Conservation (phyloP, 1,140 invertebrate species). For the Atopsyche davidsoni region DNA sequence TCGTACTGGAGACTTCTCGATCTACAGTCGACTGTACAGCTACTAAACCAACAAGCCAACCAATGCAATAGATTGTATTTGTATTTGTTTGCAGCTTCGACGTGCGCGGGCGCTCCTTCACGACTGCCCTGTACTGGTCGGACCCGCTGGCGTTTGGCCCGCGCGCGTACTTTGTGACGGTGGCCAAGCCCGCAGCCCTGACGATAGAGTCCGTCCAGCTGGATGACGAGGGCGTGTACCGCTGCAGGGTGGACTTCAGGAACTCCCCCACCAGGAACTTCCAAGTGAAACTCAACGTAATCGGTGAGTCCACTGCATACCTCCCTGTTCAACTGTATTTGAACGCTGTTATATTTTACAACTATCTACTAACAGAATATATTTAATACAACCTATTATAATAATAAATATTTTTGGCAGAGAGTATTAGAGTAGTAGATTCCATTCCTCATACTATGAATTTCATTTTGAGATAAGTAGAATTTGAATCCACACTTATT, state of each 20-base stretch:
- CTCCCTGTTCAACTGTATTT: neutral
- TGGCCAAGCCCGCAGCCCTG: conserved; percentile 68
- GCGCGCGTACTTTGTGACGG: conserved; percentile 71
- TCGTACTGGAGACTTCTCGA: too few relatives aligned
- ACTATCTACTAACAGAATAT: too few relatives aligned
- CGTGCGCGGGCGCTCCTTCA: conserved; percentile 68
- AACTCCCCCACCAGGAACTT: conserved; percentile 86
- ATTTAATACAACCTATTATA: too few relatives aligned
- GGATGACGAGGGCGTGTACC: conserved; percentile 77
- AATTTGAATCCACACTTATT: too few relatives aligned
- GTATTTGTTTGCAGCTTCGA: conserved; percentile 63
- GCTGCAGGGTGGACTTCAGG: conserved; percentile 84
- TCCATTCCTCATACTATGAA: too few relatives aligned
- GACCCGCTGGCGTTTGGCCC: conserved; percentile 69
- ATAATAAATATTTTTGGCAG: too few relatives aligned
- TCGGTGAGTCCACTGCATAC: conserved; percentile 63
- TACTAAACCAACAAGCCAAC: too few relatives aligned
- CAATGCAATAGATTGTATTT: neutral
- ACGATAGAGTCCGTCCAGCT: conserved; percentile 73
- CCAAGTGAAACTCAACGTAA: conserved; percentile 84
- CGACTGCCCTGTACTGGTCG: conserved; percentile 72
- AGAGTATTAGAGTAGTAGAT: too few relatives aligned
- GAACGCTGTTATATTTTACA: neutral
- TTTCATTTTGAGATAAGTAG: too few relatives aligned
- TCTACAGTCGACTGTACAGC: too few relatives aligned